phyloP scores from a whole-genome alignment of 2,888 invertebrate species.

The Yponomeuta evonymella region DNA sequence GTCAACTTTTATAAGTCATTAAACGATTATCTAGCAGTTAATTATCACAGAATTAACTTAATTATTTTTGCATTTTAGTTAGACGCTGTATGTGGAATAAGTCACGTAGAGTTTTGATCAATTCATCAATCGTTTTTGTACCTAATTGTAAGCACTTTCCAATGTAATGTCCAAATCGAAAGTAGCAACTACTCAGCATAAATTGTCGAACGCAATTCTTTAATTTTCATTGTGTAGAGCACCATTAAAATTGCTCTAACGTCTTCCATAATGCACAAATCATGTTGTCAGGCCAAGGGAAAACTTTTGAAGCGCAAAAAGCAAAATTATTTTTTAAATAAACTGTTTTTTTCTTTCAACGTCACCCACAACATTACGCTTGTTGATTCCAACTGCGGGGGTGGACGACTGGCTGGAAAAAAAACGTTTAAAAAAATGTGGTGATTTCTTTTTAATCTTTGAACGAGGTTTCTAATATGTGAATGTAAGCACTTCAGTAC shows the following conservation, averaged over 20 bases:
- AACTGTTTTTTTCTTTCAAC: slow-evolving; percentile 42
- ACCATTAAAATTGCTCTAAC: slow-evolving; percentile 28
- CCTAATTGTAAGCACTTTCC: not conserved
- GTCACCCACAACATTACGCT: slow-evolving; percentile 67
- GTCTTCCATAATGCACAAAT: slow-evolving; percentile 59
- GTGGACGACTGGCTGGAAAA: slow-evolving; percentile 27
- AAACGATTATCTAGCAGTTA: not conserved
- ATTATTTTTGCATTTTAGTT: not conserved
- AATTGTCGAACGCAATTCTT: no score
- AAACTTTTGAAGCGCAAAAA: slow-evolving; percentile 34
- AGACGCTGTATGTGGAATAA: not conserved
- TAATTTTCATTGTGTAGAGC: no score
- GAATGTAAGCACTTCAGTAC: no score
- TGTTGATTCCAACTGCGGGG: slow-evolving; percentile 45
- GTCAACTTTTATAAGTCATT: not conserved
- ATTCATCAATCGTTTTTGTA: no score
- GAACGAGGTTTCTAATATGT: not conserved
- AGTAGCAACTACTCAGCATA: not conserved
- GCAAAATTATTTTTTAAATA: slow-evolving; percentile 7
- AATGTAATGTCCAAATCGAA: not conserved
- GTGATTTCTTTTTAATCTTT: not conserved
- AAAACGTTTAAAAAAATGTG: not conserved
- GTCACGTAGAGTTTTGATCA: not conserved
- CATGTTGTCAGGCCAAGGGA: slow-evolving; percentile 46
- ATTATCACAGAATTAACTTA: not conserved